Evolutionary conservation across 2,113 vertebrate species (phyloP).

Genomic region (Garra rufa): DNA sequence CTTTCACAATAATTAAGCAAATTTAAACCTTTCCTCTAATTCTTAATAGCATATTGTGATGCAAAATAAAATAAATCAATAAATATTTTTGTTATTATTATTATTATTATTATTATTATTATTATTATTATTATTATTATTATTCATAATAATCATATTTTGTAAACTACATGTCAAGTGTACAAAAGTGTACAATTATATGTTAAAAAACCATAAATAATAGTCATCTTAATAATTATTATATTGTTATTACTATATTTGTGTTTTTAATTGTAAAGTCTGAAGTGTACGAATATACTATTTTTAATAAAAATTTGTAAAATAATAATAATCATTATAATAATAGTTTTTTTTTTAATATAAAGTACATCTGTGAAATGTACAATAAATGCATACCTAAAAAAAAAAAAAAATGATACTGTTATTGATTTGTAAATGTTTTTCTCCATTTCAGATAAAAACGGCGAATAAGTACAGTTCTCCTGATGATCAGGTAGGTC

Average conservation of each 20-base stretch:
- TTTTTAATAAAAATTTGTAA: too few species aligned
- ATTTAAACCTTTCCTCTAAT: not conserved
- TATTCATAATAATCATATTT: too few species aligned
- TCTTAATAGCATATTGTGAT: not conserved
- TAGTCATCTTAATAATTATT: not conserved
- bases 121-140: too few species aligned
- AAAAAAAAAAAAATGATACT: not conserved
- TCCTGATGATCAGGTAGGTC: conserved; percentile 86
- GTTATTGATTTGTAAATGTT: conserved; percentile 11
- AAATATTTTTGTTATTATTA: too few species aligned
- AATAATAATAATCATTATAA: not conserved
- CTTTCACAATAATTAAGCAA: not conserved
- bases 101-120: too few species aligned
- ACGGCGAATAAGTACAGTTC: conserved; percentile 86
- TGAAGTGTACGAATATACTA: too few species aligned
- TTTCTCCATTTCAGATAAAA: conserved; percentile 80
- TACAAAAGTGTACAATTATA: not conserved
- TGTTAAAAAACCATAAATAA: not conserved
- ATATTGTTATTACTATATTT: not conserved
- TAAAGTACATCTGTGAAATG: not conserved
- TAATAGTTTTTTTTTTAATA: too few species aligned
- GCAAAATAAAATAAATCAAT: not conserved
- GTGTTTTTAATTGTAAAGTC: not conserved
- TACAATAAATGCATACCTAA: not conserved
- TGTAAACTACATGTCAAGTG: too few species aligned